phyloP scores from a whole-genome alignment of 2,113 vertebrate genomes.

The Brienomyrus brachyistius region DNA sequence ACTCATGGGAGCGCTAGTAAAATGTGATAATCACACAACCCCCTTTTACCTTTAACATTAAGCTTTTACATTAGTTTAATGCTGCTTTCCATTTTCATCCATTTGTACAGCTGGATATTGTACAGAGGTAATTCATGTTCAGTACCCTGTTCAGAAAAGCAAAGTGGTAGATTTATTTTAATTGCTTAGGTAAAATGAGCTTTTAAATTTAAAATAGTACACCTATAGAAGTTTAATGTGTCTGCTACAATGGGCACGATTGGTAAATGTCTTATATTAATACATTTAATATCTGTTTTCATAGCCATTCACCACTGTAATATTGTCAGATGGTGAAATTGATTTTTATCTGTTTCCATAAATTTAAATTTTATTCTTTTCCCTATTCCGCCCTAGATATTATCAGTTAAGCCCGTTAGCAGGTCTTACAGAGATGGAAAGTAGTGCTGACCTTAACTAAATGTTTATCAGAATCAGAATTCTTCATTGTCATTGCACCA shows the following conservation, averaged over 20 bases:
- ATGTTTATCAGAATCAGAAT: not conserved
- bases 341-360: not conserved
- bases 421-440: not conserved
- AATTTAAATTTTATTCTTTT: not conserved
- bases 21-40: not conserved
- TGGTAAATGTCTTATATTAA: not conserved
- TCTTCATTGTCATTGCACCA: not conserved
- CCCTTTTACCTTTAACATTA: not conserved
- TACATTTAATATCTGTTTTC: not conserved
- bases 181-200: not conserved
- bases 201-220: not conserved
- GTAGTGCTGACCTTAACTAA: not conserved
- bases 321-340: not conserved
- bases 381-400: not conserved
- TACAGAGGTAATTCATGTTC: not conserved
- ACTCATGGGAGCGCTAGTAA: not conserved
- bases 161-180: slow-evolving; percentile 1
- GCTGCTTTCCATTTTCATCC: not conserved
- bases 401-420: not conserved
- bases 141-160: not conserved
- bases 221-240: not conserved
- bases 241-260: not conserved
- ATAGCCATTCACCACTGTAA: not conserved
- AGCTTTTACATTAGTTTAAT: not conserved
- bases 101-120: not conserved